Base-by-base conservation (phyloP, 30 jellyfish, hydroid and myxozoan genomes). In the Haliclystus octoradiatus region DNA sequence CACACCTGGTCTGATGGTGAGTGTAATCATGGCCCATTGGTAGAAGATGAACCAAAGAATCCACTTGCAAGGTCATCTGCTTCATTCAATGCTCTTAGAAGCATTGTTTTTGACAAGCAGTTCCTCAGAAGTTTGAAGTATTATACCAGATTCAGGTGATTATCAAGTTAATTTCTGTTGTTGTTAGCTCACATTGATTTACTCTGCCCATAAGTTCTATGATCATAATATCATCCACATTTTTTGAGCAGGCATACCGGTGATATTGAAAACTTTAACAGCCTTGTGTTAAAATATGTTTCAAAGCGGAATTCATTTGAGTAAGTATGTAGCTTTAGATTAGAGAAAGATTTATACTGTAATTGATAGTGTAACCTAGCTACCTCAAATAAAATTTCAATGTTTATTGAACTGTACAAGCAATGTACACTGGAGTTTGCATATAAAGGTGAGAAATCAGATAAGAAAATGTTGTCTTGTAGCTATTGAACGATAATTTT, bases 201-300 rank as follows among this genome's bases (percentile, higher is more conserved):
- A n/a, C n/a, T n/a, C n/a, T n/a, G n/a, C n/a, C n/a, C n/a, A n/a
- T n/a, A n/a, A n/a, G n/a, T n/a, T n/a, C n/a, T n/a, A n/a, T n/a
- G n/a, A n/a, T n/a, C n/a, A n/a, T n/a, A n/a, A n/a, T n/a, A n/a
- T n/a, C n/a, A n/a, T n/a, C n/a, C n/a, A n/a, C n/a, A n/a, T n/a
- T n/a, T n/a, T n/a, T n/a, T 32, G 1, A 50, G 47, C 61, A 57
- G 82, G 40, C 74, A 71, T 40, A 71, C 82, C 5, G 73, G 82
- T 25, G 74, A 28, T 25, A 32, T 52, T 31, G 82, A 71, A 34
- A 73, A 50, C 49, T 73, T 73, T 28, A 73, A 62, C 31, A 61
- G 76, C 66, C 52, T 73, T 76, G 47, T 73, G 66, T 49, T 62
- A 25, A 71, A 71, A 40, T 71, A 71, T 71, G 82, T 72, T 2